Base-by-base conservation (phyloP, 2,888 invertebrate genomes). In the Penaeus monodon region DNA sequence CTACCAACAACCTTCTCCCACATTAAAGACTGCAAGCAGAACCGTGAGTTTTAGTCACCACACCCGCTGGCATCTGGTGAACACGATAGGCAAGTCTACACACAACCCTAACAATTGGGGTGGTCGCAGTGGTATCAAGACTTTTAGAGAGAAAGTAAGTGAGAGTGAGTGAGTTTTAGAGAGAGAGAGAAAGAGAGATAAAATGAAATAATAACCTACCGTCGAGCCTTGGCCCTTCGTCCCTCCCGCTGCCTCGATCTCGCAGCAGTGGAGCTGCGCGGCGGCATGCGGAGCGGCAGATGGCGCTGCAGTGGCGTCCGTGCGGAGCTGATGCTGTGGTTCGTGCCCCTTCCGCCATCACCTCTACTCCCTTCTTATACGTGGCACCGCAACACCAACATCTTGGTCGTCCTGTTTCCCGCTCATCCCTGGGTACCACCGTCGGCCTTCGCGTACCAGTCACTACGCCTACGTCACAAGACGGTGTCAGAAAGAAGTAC, bases 391-490 rank as follows among this genome's bases (percentile, higher is more conserved):
- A 81, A 74, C 27, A 86, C 85, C 27, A 86, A 81, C 10, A 86
- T 76, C 66, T 81, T 76, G 81, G 81, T 81, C 65, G 81, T 86
- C 29, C 27, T 81, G 81, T n/a, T 86, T 86, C 44, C 85, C 85
- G 17, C 85, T 86, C 44, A 63, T 86, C 44, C 85, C 85, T 12
- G 81, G n/a, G n/a, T n/a, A n/a, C 81, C 29, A 64, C 85, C 63
- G 81, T 86, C 24, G 81, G 44, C 29, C 24, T n/a, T 81, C 66
- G 79, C 76, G 6, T 86, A 81, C 29, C 74, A 81, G 57, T 1
- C 81, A 86, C 66, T 86, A 64, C 49, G 85, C 85, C 24, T 86
- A 86, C 29, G 85, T 81, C 6, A 86, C 76, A 86, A 86, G 29
- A 77, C 66, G 20, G 44, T 65, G 27, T n/a, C 65, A 44, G 65